These are phyloP conservation scores for Aleiodes testaceus DNA, from an alignment of 2,888 invertebrate species.

Conservation along the genomic window DNA sequence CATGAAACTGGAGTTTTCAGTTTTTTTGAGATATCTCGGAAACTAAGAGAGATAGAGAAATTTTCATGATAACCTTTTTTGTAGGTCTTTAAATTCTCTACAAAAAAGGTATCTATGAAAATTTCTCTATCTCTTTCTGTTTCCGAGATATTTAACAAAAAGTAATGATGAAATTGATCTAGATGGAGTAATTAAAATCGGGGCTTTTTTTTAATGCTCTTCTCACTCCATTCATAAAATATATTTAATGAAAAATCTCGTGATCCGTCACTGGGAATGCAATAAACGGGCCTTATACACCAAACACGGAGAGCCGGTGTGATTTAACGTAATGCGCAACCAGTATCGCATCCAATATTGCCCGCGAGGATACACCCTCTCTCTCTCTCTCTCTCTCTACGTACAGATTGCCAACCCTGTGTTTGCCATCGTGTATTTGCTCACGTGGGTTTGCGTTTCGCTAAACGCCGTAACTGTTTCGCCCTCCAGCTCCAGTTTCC, in stretches of 20 bases:
- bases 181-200: not conserved
- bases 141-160: no score
- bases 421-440: constrained; percentile 46
- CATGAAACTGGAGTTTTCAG: no score
- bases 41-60: no score
- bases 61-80: no score
- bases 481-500: constrained; percentile 34
- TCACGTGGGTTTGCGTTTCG: constrained; percentile 44
- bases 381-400: constrained; percentile 3
- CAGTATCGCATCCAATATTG: constrained; percentile 46
- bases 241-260: constrained; percentile 26
- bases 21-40: no score
- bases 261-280: constrained; percentile 35
- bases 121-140: no score
- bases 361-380: constrained; percentile 36
- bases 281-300: constrained; percentile 39
- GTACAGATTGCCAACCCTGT: constrained; percentile 32
- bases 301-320: constrained; percentile 28
- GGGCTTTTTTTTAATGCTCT: no score
- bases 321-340: constrained; percentile 55
- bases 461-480: constrained; percentile 46
- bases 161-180: no score
- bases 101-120: no score
- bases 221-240: no score
- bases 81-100: no score